Percentiles rank a stretch among this genome's conserved stretches.
Conservation (phyloP, 2,888 invertebrate species). For the Oligia latruncula region DNA sequence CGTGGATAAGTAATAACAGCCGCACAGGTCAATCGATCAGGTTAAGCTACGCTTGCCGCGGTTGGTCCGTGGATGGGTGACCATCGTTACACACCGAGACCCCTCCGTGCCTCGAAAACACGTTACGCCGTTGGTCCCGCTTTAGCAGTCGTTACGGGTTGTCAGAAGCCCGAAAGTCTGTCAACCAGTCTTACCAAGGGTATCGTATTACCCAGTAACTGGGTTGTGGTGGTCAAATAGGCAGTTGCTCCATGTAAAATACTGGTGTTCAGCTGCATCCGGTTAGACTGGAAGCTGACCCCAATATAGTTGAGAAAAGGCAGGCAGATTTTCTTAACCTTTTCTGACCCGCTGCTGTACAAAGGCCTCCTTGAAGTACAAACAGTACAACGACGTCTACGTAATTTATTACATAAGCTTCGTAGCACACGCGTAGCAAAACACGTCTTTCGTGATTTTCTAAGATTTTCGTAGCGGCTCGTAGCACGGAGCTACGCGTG, state of each 20-base stretch:
- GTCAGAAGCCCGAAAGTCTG: no score
- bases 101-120: neutral
- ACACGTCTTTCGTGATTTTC: slow-evolving; percentile 19
- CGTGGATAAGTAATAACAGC: neutral
- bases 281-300: neutral
- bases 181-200: neutral
- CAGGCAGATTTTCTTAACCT: no score
- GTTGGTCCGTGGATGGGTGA: neutral
- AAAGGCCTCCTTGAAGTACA: neutral
- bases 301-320: neutral
- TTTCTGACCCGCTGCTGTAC: neutral
- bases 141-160: neutral
- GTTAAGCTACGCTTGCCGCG: neutral
- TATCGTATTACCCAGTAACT: neutral
- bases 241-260: neutral
- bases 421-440: slow-evolving; percentile 27
- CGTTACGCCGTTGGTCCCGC: neutral
- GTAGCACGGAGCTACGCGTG: slow-evolving; percentile 49
- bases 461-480: slow-evolving; percentile 45
- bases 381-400: neutral
- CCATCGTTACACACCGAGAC: neutral
- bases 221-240: neutral
- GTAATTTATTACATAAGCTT: neutral
- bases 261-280: neutral
- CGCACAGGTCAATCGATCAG: neutral